These are phyloP conservation scores for Pyrochroa serraticornis DNA, from an alignment of 2,888 invertebrate species.

Conservation along the genomic window DNA sequence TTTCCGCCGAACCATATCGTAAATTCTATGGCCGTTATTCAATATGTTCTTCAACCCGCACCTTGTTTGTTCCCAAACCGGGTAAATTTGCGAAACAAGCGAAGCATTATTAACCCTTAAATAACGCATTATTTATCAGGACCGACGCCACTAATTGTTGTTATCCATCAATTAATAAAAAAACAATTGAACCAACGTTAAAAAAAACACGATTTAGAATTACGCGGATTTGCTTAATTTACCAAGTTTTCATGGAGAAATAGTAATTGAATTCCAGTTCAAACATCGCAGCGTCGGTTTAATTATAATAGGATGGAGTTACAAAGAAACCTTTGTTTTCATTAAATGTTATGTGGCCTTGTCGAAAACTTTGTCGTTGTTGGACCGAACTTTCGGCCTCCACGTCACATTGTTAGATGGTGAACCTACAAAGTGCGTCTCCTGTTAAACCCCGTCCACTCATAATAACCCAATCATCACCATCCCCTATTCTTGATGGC, in stretches of 20 bases:
- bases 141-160: too few species aligned
- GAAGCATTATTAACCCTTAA: neutral
- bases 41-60: neutral
- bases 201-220: neutral
- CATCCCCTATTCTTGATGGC: neutral
- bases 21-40: constrained; percentile 8
- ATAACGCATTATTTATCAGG: too few species aligned
- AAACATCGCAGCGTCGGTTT: constrained; percentile 14
- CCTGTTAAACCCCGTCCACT: neutral
- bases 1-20: constrained; percentile 15
- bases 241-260: neutral
- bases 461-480: too few species aligned
- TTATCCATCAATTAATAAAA: too few species aligned
- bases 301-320: constrained; percentile 10
- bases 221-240: neutral
- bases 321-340: constrained; percentile 18
- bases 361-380: constrained; percentile 13
- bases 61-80: constrained; percentile 13
- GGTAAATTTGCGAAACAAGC: neutral
- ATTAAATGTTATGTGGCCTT: constrained; percentile 10
- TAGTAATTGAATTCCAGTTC: constrained; percentile 10
- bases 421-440: neutral
- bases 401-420: constrained; percentile 3
- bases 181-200: neutral
- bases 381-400: constrained; percentile 12